Evolutionary conservation across 2,888 invertebrate species (phyloP).

Genomic region (Trimorus sp.): DNA sequence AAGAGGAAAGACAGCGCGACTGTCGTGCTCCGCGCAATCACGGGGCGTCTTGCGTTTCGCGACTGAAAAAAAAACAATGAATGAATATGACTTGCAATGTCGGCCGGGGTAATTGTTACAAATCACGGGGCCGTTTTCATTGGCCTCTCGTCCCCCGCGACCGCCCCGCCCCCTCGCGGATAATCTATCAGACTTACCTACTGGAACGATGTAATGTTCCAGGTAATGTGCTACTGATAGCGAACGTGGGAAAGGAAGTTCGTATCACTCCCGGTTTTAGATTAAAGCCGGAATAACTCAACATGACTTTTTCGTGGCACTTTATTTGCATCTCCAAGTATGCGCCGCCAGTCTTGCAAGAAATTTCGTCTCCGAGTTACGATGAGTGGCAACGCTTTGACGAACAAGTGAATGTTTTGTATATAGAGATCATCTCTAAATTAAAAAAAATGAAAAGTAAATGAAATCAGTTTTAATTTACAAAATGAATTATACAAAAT

Average conservation of each 20-base stretch:
- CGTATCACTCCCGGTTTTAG: conserved; percentile 70
- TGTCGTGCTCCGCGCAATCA: conserved; percentile 3
- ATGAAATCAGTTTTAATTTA: no score
- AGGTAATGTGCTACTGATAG: conserved; percentile 77
- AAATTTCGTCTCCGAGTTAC: no score
- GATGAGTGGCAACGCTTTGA: no score
- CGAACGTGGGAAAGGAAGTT: conserved; percentile 80
- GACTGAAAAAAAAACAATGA: conserved; percentile 46
- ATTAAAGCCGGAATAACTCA: conserved; percentile 23
- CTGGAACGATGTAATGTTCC: conserved; percentile 69
- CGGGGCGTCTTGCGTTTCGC: neutral
- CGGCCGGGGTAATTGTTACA: conserved; percentile 42
- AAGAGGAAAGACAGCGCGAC: neutral
- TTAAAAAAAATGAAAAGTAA: no score
- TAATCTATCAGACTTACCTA: conserved; percentile 68
- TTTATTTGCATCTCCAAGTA: no score
- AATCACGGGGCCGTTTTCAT: conserved; percentile 52
- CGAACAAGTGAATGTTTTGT: no score
- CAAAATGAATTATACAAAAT: no score
- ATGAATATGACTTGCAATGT: conserved; percentile 56
- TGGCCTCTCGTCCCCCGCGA: conserved; percentile 6
- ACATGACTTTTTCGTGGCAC: no score
- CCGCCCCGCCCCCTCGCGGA: conserved; percentile 15
- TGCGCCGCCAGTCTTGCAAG: no score
- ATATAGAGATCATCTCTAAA: no score